These are phyloP conservation scores for Oncorhynchus keta DNA, from an alignment of 2,113 vertebrate genomes.

Conservation along the genomic window DNA sequence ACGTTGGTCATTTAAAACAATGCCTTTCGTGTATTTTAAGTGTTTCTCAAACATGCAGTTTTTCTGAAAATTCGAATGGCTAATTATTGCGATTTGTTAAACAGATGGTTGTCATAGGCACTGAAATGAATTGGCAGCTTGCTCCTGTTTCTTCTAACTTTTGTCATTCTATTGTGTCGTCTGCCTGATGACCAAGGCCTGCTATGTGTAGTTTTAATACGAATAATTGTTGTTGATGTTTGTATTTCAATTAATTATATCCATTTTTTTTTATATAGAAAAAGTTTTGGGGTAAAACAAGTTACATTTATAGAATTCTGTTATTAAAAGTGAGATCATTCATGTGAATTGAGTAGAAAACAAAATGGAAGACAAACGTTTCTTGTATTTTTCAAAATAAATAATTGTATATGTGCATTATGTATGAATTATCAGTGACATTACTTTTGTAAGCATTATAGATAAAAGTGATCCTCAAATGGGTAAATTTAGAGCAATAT, in stretches of 20 bases:
- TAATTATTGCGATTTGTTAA: no score
- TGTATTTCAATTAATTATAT: slow-evolving; percentile 29
- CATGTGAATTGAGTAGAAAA: slow-evolving; percentile 46
- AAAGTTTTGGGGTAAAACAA: not conserved
- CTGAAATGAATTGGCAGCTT: no score
- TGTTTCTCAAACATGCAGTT: no score
- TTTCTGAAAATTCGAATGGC: no score
- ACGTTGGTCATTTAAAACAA: no score
- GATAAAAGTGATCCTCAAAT: not conserved
- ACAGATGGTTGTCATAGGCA: no score
- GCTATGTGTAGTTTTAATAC: slow-evolving; percentile 40
- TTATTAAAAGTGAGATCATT: slow-evolving; percentile 55
- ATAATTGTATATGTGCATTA: slow-evolving; percentile 63
- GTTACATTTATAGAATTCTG: slow-evolving; percentile 72
- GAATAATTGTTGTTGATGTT: slow-evolving; percentile 48
- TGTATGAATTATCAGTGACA: slow-evolving; percentile 11
- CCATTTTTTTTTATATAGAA: not conserved
- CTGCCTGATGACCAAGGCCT: slow-evolving; percentile 37
- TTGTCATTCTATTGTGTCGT: slow-evolving; percentile 35
- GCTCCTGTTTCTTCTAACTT: not conserved
- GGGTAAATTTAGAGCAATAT: not conserved
- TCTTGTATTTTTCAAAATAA: slow-evolving; percentile 89
- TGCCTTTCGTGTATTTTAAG: no score
- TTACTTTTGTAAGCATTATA: not conserved
- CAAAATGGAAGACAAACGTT: slow-evolving; percentile 78